A percentile compares a stretch with the other conserved stretches of the same genome.
Evolutionary conservation across 2,888 invertebrate species (phyloP).

Genomic region (Thereva unica): DNA sequence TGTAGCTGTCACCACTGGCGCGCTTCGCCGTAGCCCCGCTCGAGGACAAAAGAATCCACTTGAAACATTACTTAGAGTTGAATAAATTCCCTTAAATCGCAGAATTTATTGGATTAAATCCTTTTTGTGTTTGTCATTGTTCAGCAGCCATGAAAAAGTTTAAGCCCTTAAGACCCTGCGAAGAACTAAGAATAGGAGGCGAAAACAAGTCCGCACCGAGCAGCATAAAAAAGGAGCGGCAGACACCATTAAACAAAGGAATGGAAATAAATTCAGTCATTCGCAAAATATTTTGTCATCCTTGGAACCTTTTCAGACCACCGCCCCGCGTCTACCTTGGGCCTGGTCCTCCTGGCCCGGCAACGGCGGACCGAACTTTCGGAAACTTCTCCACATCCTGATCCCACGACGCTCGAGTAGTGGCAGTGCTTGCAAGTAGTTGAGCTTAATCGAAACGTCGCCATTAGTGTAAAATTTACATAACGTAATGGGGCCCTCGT

Average conservation of each 20-base stretch:
- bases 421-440: slow-evolving; percentile 15
- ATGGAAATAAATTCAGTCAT: slow-evolving; percentile 3
- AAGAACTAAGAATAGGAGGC: neutral
- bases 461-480: slow-evolving; percentile 37
- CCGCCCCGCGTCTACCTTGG: neutral
- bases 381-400: slow-evolving; percentile 12
- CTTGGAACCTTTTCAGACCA: slow-evolving; percentile 27
- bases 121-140: slow-evolving; percentile 9
- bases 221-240: slow-evolving; percentile 18
- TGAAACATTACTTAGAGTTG: slow-evolving; percentile 7
- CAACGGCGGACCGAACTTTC: neutral
- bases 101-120: slow-evolving; percentile 26
- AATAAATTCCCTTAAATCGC: slow-evolving; percentile 24
- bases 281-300: slow-evolving; percentile 27
- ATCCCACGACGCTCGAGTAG: slow-evolving; percentile 14
- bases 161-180: slow-evolving; percentile 10
- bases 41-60: too few species aligned
- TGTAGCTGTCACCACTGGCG: too few species aligned
- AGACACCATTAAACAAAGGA: slow-evolving; percentile 25
- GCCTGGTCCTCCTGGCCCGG: neutral
- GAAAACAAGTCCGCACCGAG: slow-evolving; percentile 15
- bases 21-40: too few species aligned
- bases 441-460: slow-evolving; percentile 28
- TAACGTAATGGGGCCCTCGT: slow-evolving; percentile 32
- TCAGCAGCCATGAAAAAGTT: too few species aligned